These are phyloP conservation scores for Drosophila lowei DNA, from an alignment of 1,140 invertebrate species.

Conservation along the genomic window DNA sequence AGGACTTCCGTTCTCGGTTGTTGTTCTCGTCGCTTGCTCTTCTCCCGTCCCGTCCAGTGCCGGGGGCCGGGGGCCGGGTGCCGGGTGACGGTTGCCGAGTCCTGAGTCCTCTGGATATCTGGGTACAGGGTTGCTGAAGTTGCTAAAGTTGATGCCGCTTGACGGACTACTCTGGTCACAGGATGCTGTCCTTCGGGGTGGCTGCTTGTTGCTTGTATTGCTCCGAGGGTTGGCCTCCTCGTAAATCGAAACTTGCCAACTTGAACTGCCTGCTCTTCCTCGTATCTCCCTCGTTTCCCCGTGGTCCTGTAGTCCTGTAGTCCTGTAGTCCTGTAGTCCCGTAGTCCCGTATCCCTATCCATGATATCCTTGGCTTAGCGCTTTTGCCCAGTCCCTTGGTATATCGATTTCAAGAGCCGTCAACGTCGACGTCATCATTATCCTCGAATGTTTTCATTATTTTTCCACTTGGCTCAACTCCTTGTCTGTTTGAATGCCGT, in stretches of 20 bases:
- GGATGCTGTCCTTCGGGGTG: conserved; percentile 37
- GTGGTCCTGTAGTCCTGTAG: no score
- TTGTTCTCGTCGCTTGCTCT: conserved; percentile 13
- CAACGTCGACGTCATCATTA: conserved; percentile 62
- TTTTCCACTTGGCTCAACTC: conserved; percentile 83
- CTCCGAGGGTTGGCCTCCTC: no score
- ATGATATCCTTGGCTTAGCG: conserved; percentile 59
- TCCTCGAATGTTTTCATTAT: conserved; percentile 82
- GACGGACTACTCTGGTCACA: not conserved
- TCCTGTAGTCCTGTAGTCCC: no score
- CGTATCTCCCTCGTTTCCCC: not conserved
- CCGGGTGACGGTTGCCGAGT: conserved; percentile 12
- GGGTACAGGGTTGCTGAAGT: conserved; percentile 21
- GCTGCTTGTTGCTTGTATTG: conserved; percentile 14
- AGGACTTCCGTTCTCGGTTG: conserved; percentile 64
- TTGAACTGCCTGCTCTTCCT: conserved; percentile 5
- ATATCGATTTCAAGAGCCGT: conserved; percentile 68
- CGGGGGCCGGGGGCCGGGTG: conserved; percentile 5
- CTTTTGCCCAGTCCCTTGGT: conserved; percentile 43
- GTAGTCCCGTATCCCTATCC: no score
- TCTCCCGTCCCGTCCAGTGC: conserved; percentile 9
- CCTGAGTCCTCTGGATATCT: not conserved
- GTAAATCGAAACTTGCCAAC: conserved; percentile 27
- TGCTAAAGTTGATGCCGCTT: no score
- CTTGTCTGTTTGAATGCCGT: conserved; percentile 81